Conservation (phyloP, 2,888 invertebrate species). For the Polyommatus iphigenia region DNA sequence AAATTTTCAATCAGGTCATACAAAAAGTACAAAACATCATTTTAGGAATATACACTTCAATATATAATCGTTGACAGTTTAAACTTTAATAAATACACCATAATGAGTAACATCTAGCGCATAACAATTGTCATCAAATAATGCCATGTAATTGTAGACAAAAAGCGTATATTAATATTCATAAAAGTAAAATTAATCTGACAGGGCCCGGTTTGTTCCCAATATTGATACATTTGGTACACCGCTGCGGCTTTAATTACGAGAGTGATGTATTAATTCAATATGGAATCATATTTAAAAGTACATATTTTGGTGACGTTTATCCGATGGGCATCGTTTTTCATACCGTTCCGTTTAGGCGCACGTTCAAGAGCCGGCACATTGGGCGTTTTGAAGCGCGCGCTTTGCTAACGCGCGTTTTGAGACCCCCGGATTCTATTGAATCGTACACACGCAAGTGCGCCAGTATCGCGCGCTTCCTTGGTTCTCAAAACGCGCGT, state of each 20-base stretch:
- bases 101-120: not conserved
- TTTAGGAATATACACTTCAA: no score
- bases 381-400: no score
- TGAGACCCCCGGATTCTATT: no score
- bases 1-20: no score
- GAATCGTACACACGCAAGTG: no score
- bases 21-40: no score
- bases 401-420: no score
- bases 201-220: slow-evolving; percentile 22
- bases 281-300: slow-evolving; percentile 3
- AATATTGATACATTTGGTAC: slow-evolving; percentile 27
- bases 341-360: not conserved
- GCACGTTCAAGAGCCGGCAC: no score
- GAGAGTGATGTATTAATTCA: slow-evolving; percentile 13
- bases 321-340: not conserved
- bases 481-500: no score
- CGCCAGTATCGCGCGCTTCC: no score
- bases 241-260: slow-evolving; percentile 21
- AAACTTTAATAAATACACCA: not conserved
- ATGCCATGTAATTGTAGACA: slow-evolving; percentile 15
- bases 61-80: no score
- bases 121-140: not conserved
- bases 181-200: slow-evolving; percentile 31
- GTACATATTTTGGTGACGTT: slow-evolving; percentile 7
- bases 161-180: slow-evolving; percentile 23